Conservation (phyloP, 2,888 invertebrate species). For the Drosophila kambysellisi region DNA sequence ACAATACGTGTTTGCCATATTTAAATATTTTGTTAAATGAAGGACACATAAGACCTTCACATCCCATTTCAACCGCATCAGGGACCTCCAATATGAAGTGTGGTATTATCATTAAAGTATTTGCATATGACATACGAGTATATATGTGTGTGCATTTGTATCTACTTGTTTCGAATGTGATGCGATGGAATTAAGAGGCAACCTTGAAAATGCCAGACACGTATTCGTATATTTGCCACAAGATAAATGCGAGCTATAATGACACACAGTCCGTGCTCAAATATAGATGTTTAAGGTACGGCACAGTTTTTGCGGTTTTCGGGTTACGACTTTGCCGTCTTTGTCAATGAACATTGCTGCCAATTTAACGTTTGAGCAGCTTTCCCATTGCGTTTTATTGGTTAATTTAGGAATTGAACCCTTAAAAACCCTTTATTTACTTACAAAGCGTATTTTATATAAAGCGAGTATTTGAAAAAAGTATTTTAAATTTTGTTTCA, state of each 20-base stretch:
- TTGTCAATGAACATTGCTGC: slow-evolving; percentile 31
- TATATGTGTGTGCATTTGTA: slow-evolving; percentile 9
- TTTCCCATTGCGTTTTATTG: slow-evolving; percentile 44
- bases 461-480: neutral
- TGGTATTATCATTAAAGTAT: slow-evolving; percentile 72
- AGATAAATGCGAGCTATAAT: slow-evolving; percentile 52
- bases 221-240: slow-evolving; percentile 55
- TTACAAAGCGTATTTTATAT: neutral
- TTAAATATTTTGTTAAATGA: slow-evolving; percentile 68
- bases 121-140: slow-evolving; percentile 62
- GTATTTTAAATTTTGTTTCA: neutral
- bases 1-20: slow-evolving; percentile 65
- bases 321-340: slow-evolving; percentile 25
- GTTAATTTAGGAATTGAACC: slow-evolving; percentile 30
- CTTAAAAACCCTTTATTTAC: slow-evolving; percentile 9
- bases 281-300: slow-evolving; percentile 40
- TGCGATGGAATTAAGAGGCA: slow-evolving; percentile 65
- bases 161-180: slow-evolving; percentile 18
- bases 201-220: slow-evolving; percentile 79
- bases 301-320: slow-evolving; percentile 22
- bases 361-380: slow-evolving; percentile 64
- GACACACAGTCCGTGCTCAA: slow-evolving; percentile 30
- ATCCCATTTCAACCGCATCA: slow-evolving; percentile 51
- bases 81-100: slow-evolving; percentile 71
- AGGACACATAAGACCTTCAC: slow-evolving; percentile 50